phyloP scores from a whole-genome alignment of 2,888 invertebrate species.

The Stenchaetothrips biformis region DNA sequence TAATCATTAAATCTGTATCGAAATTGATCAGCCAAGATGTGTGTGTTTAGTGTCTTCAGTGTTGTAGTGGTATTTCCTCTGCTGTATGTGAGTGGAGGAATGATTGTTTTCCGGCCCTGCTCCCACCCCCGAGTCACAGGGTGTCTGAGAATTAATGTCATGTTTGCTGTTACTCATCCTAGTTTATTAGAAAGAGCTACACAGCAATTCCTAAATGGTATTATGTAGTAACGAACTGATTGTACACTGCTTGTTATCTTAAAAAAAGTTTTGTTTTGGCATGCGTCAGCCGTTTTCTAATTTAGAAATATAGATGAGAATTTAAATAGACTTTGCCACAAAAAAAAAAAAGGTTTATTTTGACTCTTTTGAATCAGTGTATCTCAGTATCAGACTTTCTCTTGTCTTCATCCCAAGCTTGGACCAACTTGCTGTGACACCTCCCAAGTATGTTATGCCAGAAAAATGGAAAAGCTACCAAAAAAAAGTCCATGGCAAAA shows the following conservation, averaged over 20 bases:
- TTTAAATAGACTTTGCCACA: not conserved
- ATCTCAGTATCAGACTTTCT: slow-evolving; percentile 2
- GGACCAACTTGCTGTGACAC: slow-evolving; percentile 20
- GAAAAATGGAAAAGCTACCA: not conserved
- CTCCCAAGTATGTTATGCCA: slow-evolving; percentile 18
- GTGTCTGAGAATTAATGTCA: slow-evolving; percentile 18
- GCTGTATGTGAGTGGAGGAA: not conserved
- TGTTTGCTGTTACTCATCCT: slow-evolving; percentile 23
- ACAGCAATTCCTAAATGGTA: slow-evolving; percentile 2
- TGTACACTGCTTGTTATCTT: slow-evolving; percentile 5
- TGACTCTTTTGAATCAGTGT: not conserved
- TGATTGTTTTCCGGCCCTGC: slow-evolving; percentile 14
- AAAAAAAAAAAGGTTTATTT: not conserved
- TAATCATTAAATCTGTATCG: slow-evolving; percentile 16
- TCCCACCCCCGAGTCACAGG: slow-evolving; percentile 23
- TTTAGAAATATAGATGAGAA: slow-evolving; percentile 2
- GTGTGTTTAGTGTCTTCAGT: slow-evolving; percentile 24
- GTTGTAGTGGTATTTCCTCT: slow-evolving; percentile 18
- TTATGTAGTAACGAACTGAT: slow-evolving; percentile 16
- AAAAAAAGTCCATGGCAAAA: slow-evolving; percentile 18
- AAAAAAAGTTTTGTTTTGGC: not conserved
- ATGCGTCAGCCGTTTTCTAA: not conserved
- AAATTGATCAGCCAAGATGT: slow-evolving; percentile 23
- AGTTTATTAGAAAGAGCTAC: slow-evolving; percentile 19
- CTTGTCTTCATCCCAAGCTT: slow-evolving; percentile 21